Evolutionary conservation across 1,140 invertebrate species (phyloP).

Genomic region (Solenopsis fugax): DNA sequence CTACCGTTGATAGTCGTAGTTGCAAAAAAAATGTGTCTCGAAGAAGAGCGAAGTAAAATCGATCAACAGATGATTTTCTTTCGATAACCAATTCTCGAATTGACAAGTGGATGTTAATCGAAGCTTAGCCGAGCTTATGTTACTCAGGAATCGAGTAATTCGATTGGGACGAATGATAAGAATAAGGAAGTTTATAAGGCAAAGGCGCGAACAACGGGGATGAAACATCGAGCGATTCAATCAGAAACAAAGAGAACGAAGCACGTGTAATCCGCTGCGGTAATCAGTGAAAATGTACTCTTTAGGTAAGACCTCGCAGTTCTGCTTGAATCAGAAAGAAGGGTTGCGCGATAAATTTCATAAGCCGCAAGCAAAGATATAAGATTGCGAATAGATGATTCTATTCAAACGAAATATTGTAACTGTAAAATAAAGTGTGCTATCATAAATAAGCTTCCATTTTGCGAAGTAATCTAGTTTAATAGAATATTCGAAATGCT

Average conservation of each 20-base stretch:
- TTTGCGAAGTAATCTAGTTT: neutral
- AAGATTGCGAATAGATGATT: neutral
- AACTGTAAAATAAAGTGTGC: neutral
- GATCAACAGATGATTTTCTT: slow-evolving; percentile 2
- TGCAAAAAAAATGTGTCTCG: neutral
- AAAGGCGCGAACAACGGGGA: slow-evolving; percentile 34
- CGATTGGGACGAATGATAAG: slow-evolving; percentile 38
- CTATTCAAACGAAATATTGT: slow-evolving; percentile 2
- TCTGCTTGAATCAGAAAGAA: neutral
- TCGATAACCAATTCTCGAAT: neutral
- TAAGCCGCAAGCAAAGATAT: slow-evolving; percentile 34
- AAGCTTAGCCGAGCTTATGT: slow-evolving; percentile 23
- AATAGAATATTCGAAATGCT: neutral
- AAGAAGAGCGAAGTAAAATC: neutral
- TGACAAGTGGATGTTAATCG: slow-evolving; percentile 22
- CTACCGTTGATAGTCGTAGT: neutral
- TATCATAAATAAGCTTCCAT: neutral
- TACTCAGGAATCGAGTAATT: slow-evolving; percentile 37
- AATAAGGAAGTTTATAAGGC: slow-evolving; percentile 43
- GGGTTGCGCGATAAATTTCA: neutral
- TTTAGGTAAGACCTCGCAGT: slow-evolving; percentile 6
- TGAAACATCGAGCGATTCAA: slow-evolving; percentile 49
- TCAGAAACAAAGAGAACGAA: slow-evolving; percentile 19
- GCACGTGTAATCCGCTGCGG: slow-evolving; percentile 26
- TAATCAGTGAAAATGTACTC: slow-evolving; percentile 47